A percentile compares a stretch with the other conserved stretches of the same genome.
Evolutionary conservation across 2,113 vertebrate genomes (phyloP).

Genomic region (Ochotona princeps): DNA sequence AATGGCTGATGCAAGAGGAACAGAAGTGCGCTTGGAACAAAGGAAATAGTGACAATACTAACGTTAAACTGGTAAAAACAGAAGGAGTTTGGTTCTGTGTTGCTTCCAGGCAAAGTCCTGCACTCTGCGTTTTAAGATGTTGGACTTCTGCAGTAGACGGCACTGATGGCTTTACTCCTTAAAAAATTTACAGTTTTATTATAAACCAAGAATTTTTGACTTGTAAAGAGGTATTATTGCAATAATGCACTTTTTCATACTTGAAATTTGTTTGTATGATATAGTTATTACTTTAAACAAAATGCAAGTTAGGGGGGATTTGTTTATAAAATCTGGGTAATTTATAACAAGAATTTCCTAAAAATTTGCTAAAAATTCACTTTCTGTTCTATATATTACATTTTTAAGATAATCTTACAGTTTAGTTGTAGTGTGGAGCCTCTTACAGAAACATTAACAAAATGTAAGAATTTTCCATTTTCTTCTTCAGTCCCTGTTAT

Average conservation of each 20-base stretch:
- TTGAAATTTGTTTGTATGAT: constrained; percentile 95
- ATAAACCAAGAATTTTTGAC: constrained; percentile 98
- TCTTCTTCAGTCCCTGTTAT: constrained; percentile 38
- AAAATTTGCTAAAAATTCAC: constrained; percentile 86
- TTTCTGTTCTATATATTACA: constrained; percentile 84
- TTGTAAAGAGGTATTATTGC: constrained; percentile 99
- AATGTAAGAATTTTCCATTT: constrained; percentile 61
- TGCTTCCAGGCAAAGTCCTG: constrained; percentile 87
- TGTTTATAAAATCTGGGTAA: constrained; percentile 89
- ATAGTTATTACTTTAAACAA: constrained; percentile 89
- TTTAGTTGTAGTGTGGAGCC: constrained; percentile 74
- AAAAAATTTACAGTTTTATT: constrained; percentile 96
- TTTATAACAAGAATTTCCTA: constrained; percentile 91
- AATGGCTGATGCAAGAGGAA: constrained; percentile 88
- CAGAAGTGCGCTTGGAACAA: constrained; percentile 60
- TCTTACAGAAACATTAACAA: constrained; percentile 78
- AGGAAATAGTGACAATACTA: constrained; percentile 73
- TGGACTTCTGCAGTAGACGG: constrained; percentile 87
- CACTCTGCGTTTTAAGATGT: constrained; percentile 85
- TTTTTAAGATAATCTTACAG: constrained; percentile 76
- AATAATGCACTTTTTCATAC: constrained; percentile 99
- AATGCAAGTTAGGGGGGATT: constrained; percentile 87
- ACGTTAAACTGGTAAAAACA: constrained; percentile 76
- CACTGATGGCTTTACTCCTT: constrained; percentile 88
- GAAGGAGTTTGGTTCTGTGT: constrained; percentile 82